Conservation (phyloP, 2,888 invertebrate genomes). For the Rhogogaster chlorosoma region DNA sequence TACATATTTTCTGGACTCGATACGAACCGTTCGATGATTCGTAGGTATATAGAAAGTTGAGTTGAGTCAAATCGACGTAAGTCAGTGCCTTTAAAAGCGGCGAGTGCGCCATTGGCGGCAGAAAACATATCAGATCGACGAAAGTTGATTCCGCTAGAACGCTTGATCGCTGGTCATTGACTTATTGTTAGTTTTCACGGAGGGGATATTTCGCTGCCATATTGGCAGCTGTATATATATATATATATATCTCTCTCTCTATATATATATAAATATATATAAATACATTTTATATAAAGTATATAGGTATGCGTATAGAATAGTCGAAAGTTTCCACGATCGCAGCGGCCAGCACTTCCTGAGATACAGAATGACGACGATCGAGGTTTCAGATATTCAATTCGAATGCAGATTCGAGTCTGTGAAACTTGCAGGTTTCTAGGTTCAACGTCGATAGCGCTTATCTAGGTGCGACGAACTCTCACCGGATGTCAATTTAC, state of each 20-base stretch:
- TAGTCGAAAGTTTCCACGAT: conserved; percentile 41
- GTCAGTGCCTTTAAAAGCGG: conserved; percentile 31
- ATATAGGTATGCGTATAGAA: conserved; percentile 12
- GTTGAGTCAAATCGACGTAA: conserved; percentile 34
- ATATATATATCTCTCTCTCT: background rate
- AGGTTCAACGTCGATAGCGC: conserved; percentile 31
- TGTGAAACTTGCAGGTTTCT: conserved; percentile 17
- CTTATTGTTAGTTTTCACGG: conserved; percentile 49
- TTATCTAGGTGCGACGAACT: conserved; percentile 44
- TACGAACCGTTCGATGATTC: conserved; percentile 8
- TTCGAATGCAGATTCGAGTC: conserved; percentile 43
- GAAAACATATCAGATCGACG: conserved; percentile 53
- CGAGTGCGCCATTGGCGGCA: conserved; percentile 34
- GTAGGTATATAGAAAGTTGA: conserved; percentile 42
- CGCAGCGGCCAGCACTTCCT: background rate
- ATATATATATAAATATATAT: background rate
- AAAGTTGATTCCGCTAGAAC: conserved; percentile 51
- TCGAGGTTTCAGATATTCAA: conserved; percentile 34
- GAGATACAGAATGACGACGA: conserved; percentile 24
- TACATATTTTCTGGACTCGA: conserved; percentile 25
- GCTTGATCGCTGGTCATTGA: conserved; percentile 49
- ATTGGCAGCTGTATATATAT: conserved; percentile 18
- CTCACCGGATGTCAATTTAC: conserved; percentile 47
- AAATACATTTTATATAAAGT: background rate
- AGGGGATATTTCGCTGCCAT: conserved; percentile 38